Base-by-base conservation (phyloP, 2,888 invertebrate species). In the Tachina fera region DNA sequence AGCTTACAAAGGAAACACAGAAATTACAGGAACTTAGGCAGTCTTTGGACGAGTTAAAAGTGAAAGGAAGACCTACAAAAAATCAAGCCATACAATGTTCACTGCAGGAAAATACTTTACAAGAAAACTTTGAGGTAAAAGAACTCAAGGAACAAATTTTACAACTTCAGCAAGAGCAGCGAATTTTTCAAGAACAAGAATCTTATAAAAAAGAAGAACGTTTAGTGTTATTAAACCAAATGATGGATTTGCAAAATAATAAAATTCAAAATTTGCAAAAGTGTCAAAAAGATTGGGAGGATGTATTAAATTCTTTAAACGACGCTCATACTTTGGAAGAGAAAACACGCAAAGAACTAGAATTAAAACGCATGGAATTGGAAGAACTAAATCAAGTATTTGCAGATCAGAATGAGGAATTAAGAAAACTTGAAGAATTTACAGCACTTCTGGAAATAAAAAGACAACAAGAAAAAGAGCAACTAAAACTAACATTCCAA, bases 311-410 rank as follows among this genome's bases (percentile, higher is more conserved):
- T 4, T 82, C 88, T 0, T 61, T 92, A 1, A 88, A 89, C 51
- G 80, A 85, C 13, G 87, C 90, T 0, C 90, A 90, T 53, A 51
- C 84, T 19, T 82, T 90, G 63, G 90, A 89, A n/a, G 87, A 89
- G n/a, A 81, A 88, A 53, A 89, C 88, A 43, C 88, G 89, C 1
- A 53, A 74, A 4, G 89, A 91, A 56, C 70, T 89, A 4, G 88
- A 90, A 41, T 80, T 88, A 16, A 90, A 90, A 68, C 86, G 88
- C 1, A 84, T 87, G 39, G 91, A 92, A 51, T 82, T 92, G 74
- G 91, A 91, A 68, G 88, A 90, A 72, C 86, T 92, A 0, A 92
- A 92, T 81, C 87, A 89, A 58, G 87, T 92, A 0, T 92, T 92
- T 67, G 89, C 89, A 1, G 87, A 89, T 9, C 92, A 92, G 87